Evolutionary conservation across 1,140 invertebrate genomes (phyloP), one percentile per base, ranked within the genome.

Genomic region (Chironomus tepperi): DNA sequence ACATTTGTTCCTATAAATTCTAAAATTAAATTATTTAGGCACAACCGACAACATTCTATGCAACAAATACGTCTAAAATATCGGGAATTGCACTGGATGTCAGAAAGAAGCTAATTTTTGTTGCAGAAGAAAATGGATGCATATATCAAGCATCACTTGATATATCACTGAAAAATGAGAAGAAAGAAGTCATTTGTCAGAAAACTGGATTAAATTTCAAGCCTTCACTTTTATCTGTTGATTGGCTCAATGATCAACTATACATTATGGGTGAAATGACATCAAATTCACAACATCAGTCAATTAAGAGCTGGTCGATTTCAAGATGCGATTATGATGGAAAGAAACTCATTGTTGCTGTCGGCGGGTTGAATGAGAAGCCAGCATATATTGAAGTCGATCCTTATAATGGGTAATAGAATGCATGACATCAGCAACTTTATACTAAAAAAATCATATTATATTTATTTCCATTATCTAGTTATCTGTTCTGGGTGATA

Each of bases 331-430:
- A 89, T 78, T 84, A 94, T 9, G 87, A 91, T 78, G 91, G 91
- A 0, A 85, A 84, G 76, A 86, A 87, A 75, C 84, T 90, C 67
- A 87, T 87, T 7, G 85, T 90, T 0, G 89, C 91, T 10, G 82
- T 91, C 74, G 86, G 87, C 18, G 88, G 89, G 0, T 85, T 95
- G 24, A 80, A 85, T 19, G 85, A 85, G 0, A 85, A 87, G 78
- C 90, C 93, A 0, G 84, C 87, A 72, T 91, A 93, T 78, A 87
- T 97, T 75, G 89, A 95, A 82, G 90, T 96, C 0, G 95, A 98
- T 85, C 93, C 96, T 21, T 91, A 93, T 76, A 97, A 97, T 82
- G 95, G 95, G 83, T 95, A 83, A 85, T 67, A 21, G 42, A 74
- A 19, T 74, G 16, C 9, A 18, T 19, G 8, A 64, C 19, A 12